A percentile compares a stretch with the other conserved stretches of the same genome.
These are phyloP conservation scores for Idaea aversata DNA, from an alignment of 2,888 invertebrate genomes.

Conservation along the genomic window DNA sequence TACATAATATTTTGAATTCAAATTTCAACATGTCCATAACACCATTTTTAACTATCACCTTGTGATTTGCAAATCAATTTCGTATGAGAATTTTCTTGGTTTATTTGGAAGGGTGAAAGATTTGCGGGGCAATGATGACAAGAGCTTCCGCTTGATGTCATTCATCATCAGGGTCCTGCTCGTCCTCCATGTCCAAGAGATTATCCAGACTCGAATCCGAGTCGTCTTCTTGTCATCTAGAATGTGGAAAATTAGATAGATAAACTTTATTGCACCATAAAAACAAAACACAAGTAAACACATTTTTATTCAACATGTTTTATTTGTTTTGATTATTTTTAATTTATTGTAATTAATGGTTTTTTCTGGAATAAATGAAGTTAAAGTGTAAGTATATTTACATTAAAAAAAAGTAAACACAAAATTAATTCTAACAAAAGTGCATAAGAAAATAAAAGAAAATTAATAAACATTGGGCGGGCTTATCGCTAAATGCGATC, in stretches of 20 bases:
- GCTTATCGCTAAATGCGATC: too few relatives aligned
- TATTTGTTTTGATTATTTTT: too few relatives aligned
- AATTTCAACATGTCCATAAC: background rate
- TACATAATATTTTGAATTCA: background rate
- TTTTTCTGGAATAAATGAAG: too few relatives aligned
- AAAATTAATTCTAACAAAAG: too few relatives aligned
- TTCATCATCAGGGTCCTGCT: slow-evolving; percentile 61
- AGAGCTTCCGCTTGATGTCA: slow-evolving; percentile 54
- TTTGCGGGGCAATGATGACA: slow-evolving; percentile 51
- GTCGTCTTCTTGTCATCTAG: slow-evolving; percentile 77
- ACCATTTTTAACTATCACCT: background rate
- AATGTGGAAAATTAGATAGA: slow-evolving; percentile 15
- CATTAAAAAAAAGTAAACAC: too few relatives aligned
- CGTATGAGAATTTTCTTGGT: background rate
- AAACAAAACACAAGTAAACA: too few relatives aligned
- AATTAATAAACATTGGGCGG: too few relatives aligned
- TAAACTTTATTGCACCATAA: background rate
- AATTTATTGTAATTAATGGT: too few relatives aligned
- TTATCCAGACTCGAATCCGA: slow-evolving; percentile 78
- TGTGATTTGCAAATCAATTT: slow-evolving; percentile 1
- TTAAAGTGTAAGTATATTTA: too few relatives aligned
- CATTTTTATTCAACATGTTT: too few relatives aligned
- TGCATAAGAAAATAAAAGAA: too few relatives aligned
- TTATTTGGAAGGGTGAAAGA: slow-evolving; percentile 12
- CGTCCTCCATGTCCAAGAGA: slow-evolving; percentile 66